Evolutionary conservation across 2,888 invertebrate genomes (phyloP).

Genomic region (Ramazzottius varieornatus): DNA sequence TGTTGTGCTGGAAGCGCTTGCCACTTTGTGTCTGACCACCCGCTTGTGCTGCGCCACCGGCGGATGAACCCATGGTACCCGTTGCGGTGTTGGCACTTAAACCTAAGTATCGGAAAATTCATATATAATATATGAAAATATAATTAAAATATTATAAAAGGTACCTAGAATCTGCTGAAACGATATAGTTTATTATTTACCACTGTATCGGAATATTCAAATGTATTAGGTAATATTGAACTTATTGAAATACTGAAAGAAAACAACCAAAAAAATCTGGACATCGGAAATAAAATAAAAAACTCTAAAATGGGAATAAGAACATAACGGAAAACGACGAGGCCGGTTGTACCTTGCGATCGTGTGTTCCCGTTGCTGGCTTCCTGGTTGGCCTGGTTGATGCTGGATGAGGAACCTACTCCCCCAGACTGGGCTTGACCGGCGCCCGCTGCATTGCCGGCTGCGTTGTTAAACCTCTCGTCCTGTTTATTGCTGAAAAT

Average conservation of each 20-base stretch:
- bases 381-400: background rate
- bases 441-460: background rate
- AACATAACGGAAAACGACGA: background rate
- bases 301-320: background rate
- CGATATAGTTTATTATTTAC: too few relatives aligned
- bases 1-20: background rate
- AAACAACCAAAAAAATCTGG: background rate
- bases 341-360: background rate
- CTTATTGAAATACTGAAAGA: background rate
- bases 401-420: background rate
- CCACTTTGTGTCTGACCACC: background rate
- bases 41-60: background rate
- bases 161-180: too few relatives aligned
- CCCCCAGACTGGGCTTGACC: background rate
- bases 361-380: background rate
- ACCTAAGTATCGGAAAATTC: background rate
- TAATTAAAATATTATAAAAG: background rate
- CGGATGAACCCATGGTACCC: background rate
- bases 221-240: background rate
- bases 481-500: background rate
- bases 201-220: too few relatives aligned
- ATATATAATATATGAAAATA: background rate
- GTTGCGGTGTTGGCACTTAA: background rate
- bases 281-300: background rate
- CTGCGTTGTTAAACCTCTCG: background rate